phyloP scores from a whole-genome alignment of 2,113 vertebrate species.

The Prochilodus magdalenae region DNA sequence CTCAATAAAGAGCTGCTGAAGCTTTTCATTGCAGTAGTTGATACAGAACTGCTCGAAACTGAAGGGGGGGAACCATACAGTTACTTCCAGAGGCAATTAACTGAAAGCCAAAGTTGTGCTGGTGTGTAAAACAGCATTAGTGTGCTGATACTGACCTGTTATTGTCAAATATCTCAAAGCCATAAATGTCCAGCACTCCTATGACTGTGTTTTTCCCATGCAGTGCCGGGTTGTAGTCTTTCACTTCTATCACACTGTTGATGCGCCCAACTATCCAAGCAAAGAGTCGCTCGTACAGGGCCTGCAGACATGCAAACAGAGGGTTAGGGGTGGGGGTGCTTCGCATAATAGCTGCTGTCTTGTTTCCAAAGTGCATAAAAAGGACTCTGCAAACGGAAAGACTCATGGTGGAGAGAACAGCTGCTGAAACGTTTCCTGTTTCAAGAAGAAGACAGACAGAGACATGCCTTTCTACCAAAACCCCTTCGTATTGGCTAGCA shows the following conservation, averaged over 20 bases:
- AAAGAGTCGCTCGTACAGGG: conserved; percentile 92
- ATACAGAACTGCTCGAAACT: conserved; percentile 96
- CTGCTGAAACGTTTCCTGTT: neutral
- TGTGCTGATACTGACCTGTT: conserved; percentile 82
- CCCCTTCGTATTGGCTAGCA: too few species aligned
- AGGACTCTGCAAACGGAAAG: neutral
- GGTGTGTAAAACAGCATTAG: too few species aligned
- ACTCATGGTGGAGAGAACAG: neutral
- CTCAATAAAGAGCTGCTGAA: conserved; percentile 93
- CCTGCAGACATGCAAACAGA: conserved; percentile 68
- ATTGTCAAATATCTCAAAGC: conserved; percentile 93
- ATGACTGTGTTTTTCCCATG: conserved; percentile 95
- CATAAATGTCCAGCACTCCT: conserved; percentile 93
- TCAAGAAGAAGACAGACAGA: neutral
- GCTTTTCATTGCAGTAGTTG: conserved; percentile 91
- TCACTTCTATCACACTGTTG: conserved; percentile 85
- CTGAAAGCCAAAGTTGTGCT: too few species aligned
- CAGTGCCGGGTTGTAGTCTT: conserved; percentile 81
- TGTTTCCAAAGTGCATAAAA: neutral
- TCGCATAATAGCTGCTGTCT: neutral
- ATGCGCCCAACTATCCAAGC: conserved; percentile 90
- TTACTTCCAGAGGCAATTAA: too few species aligned
- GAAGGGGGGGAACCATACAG: conserved; percentile 46
- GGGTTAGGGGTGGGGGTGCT: neutral
- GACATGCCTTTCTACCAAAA: neutral